These are phyloP conservation scores for Bombus sylvicola DNA, from an alignment of 1,140 invertebrate genomes.

Conservation along the genomic window DNA sequence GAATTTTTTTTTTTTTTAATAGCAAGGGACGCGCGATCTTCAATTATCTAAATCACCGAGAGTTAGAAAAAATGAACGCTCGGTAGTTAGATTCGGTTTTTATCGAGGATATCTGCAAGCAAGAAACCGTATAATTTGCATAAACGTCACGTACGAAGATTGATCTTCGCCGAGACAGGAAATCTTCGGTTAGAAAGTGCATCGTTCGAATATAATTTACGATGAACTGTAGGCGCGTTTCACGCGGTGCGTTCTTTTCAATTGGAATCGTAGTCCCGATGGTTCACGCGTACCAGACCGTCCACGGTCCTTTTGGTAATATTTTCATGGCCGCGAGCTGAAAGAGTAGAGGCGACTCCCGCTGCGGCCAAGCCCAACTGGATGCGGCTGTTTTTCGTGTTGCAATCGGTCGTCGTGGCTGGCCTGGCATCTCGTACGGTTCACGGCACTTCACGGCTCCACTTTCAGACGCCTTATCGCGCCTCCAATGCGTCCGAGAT, in stretches of 20 bases:
- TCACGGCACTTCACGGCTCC: neutral
- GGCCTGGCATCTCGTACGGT: neutral
- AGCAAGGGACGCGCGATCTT: too few species aligned
- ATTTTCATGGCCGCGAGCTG: constrained; percentile 56
- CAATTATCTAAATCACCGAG: rapidly evolving
- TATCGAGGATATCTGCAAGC: neutral
- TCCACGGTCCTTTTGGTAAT: constrained; percentile 40
- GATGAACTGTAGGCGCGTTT: neutral
- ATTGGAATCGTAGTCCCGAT: neutral
- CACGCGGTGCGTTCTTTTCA: neutral
- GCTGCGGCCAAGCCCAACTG: constrained; percentile 39
- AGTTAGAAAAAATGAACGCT: too few species aligned
- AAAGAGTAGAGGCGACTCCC: constrained; percentile 32
- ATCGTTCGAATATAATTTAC: constrained; percentile 20
- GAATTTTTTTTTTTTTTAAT: too few species aligned
- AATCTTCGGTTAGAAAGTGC: neutral
- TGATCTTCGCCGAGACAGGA: too few species aligned
- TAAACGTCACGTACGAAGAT: neutral
- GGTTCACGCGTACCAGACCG: neutral
- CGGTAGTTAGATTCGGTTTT: neutral
- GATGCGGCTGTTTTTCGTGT: constrained; percentile 39
- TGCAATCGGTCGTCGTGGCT: constrained; percentile 19
- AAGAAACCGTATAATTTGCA: neutral
- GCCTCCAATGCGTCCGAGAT: constrained; percentile 43
- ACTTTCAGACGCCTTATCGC: constrained; percentile 26